Evolutionary conservation across 2,113 vertebrate genomes (phyloP).

Genomic region (Xiphias gladius): DNA sequence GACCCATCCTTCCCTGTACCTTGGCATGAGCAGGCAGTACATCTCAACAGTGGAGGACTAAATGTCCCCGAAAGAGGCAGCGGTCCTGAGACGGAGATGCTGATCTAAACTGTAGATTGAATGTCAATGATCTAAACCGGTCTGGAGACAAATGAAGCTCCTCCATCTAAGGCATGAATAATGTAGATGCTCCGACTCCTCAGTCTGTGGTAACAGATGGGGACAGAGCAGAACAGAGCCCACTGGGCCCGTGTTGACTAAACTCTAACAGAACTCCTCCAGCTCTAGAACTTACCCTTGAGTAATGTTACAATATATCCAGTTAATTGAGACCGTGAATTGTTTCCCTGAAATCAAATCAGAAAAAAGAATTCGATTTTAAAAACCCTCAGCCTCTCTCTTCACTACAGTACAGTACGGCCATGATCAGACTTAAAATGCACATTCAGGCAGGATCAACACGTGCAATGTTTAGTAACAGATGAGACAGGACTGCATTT

Average conservation of each 20-base stretch:
- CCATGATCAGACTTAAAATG: constrained; percentile 6
- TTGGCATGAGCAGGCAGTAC: background rate
- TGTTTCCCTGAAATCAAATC: constrained; percentile 64
- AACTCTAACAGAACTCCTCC: constrained; percentile 32
- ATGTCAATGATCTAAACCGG: constrained; percentile 58
- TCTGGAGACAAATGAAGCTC: constrained; percentile 58
- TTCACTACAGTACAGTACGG: background rate
- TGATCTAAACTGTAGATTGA: constrained; percentile 35
- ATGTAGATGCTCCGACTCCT: constrained; percentile 52
- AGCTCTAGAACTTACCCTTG: constrained; percentile 29
- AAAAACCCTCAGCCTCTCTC: constrained; percentile 12
- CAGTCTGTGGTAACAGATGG: constrained; percentile 19
- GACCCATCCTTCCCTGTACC: background rate
- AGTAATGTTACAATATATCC: constrained; percentile 51
- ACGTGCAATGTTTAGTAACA: constrained; percentile 14
- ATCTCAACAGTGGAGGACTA: constrained; percentile 13
- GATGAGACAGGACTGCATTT: constrained; percentile 35
- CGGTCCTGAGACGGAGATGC: constrained; percentile 25
- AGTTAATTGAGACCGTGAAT: constrained; percentile 64
- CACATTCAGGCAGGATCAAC: constrained; percentile 20
- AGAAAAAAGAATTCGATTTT: constrained; percentile 59
- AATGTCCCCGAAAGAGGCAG: constrained; percentile 21
- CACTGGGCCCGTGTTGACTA: constrained; percentile 19
- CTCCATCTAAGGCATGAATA: constrained; percentile 56
- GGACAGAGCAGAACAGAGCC: constrained; percentile 21